phyloP scores from a whole-genome alignment of 1,140 invertebrate species.

The Drosophila ercepeae region DNA sequence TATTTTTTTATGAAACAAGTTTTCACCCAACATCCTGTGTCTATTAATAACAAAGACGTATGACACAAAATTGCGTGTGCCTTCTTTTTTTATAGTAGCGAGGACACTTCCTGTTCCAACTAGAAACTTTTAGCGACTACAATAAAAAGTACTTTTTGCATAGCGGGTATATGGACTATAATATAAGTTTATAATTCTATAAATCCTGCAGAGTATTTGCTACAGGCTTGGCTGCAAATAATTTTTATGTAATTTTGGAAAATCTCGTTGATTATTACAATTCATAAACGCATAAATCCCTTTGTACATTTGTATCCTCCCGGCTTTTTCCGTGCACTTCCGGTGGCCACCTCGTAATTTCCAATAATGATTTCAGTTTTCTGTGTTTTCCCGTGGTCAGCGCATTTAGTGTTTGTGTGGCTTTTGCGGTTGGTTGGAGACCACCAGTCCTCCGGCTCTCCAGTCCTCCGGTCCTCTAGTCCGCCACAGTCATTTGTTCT shows the following conservation, averaged over 20 bases:
- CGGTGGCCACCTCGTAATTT: slow-evolving; percentile 37
- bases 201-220: not conserved
- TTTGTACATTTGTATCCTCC: not conserved
- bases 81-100: not conserved
- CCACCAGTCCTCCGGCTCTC: slow-evolving; percentile 7
- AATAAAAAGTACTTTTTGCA: not conserved
- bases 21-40: not conserved
- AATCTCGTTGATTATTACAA: slow-evolving; percentile 27
- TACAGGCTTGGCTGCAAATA: not conserved
- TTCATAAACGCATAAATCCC: slow-evolving; percentile 27
- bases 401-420: slow-evolving; percentile 55
- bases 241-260: slow-evolving; percentile 12
- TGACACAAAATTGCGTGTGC: not conserved
- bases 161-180: not conserved
- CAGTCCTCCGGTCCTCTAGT: not conserved
- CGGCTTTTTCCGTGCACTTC: not conserved
- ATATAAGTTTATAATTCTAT: not conserved
- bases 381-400: slow-evolving; percentile 26
- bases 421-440: slow-evolving; percentile 54
- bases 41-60: slow-evolving; percentile 1
- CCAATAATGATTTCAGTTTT: slow-evolving; percentile 31
- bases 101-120: not conserved
- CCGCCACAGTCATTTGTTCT: slow-evolving; percentile 28
- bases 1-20: not conserved
- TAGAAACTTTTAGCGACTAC: not conserved